Base-by-base conservation (phyloP, 2,797 vertebrate genomes). In the Scarus forsteni region DNA sequence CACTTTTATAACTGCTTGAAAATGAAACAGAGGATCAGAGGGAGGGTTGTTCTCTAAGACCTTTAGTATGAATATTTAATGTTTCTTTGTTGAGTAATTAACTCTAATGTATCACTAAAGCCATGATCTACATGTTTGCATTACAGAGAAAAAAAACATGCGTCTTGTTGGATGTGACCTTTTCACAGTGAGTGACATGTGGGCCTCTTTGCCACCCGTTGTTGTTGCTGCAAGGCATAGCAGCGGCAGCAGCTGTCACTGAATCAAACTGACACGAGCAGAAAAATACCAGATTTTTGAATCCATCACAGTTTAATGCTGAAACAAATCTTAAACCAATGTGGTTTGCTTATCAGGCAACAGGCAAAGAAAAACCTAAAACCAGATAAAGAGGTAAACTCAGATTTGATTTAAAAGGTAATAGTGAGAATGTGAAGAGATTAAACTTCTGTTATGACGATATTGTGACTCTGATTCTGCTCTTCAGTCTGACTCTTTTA, bases 151-250 rank as follows among this genome's bases (percentile, higher is more conserved):
- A 65, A 63, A 57, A 39, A 62, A 58, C 53, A 10, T 42, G 35
- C 56, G 15, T 18, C 14, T 18, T 16, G 61, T 51, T 27, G 56
- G 57, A 43, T 55, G 0, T 65, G 74, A 84, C 76, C 74, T 85
- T 84, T 84, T 51, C 55, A 7, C 76, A 58, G 49, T 45, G 43
- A 70, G 68, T n/a, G 60, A 77, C 77, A 54, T 43, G 74, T 58
- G 66, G 39, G 69, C 11, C 48, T 63, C 46, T 63, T 10, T 44
- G 54, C 63, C 72, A 60, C 73, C 62, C 44, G 42, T 15, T 50
- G 81, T 5, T 61, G 60, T 13, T 50, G 42, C 55, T 68, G 70
- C 48, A 27, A 65, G 58, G 53, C 38, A 40, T 48, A 49, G 38
- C 57, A 50, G 44, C 27, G 57, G 40, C 52, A 61, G 48, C 49